Evolutionary conservation across 1,140 invertebrate genomes (phyloP).

Genomic region (Philaenus spumarius): DNA sequence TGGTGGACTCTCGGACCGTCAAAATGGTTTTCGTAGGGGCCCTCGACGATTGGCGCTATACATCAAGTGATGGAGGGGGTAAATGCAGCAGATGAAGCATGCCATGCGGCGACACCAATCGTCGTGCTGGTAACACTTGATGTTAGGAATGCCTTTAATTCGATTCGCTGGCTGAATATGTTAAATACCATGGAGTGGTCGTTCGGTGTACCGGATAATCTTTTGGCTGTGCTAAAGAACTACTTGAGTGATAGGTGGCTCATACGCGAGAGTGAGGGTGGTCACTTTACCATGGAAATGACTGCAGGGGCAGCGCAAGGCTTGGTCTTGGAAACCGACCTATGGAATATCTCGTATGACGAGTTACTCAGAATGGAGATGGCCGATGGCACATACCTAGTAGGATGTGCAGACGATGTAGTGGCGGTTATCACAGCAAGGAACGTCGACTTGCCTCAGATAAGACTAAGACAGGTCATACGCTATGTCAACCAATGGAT

Average conservation of each 20-base stretch:
- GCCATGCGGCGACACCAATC: not conserved
- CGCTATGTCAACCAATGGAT: slow-evolving; percentile 20
- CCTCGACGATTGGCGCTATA: not conserved
- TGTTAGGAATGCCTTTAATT: not conserved
- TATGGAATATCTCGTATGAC: slow-evolving; percentile 35
- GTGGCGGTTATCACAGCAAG: slow-evolving; percentile 20
- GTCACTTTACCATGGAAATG: not conserved
- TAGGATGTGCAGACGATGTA: slow-evolving; percentile 33
- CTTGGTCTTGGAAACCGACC: slow-evolving; percentile 33
- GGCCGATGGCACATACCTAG: slow-evolving; percentile 5
- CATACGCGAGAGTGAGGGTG: not conserved
- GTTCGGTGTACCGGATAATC: not conserved
- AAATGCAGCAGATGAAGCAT: not conserved
- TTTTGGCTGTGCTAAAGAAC: not conserved
- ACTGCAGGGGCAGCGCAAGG: slow-evolving; percentile 34
- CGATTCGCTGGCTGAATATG: not conserved
- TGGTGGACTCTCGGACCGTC: not conserved
- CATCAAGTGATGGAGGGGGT: not conserved
- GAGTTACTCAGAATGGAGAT: slow-evolving; percentile 24
- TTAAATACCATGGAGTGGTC: not conserved
- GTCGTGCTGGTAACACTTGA: not conserved
- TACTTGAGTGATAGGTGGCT: not conserved
- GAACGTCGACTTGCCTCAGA: slow-evolving; percentile 12
- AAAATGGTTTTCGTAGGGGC: not conserved
- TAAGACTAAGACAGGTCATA: slow-evolving; percentile 21